Conservation (phyloP, 2,113 vertebrate genomes). For the Neolamprologus tretocephalus region DNA sequence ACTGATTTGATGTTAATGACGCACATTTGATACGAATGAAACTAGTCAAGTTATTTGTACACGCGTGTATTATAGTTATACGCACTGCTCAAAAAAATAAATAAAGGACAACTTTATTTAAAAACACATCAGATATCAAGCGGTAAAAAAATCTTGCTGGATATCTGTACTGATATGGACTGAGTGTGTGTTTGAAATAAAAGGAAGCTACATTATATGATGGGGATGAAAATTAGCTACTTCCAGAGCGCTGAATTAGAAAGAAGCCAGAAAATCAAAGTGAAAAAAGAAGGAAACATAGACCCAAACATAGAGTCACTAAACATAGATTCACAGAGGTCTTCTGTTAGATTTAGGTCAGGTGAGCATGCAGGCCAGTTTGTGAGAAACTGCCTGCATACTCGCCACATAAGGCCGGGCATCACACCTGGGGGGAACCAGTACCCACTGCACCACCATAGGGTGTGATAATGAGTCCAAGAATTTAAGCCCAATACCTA, state of each 20-base stretch:
- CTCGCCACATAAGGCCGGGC: background rate
- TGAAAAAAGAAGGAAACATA: background rate
- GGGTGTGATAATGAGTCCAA: background rate
- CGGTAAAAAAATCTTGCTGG: background rate
- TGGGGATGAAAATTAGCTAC: fast-evolving
- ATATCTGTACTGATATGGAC: fast-evolving
- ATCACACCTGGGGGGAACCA: background rate
- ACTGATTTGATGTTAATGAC: background rate
- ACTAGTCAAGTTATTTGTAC: background rate
- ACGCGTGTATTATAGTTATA: background rate
- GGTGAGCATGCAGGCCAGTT: background rate
- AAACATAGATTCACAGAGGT: background rate
- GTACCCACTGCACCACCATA: background rate
- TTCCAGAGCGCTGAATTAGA: background rate
- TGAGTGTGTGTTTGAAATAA: background rate
- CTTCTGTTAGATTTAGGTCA: background rate
- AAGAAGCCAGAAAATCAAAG: background rate
- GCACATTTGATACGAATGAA: background rate
- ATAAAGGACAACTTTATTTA: background rate
- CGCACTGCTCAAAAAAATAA: background rate
- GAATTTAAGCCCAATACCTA: background rate
- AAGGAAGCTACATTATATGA: background rate
- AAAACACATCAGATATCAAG: background rate
- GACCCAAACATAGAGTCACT: background rate
- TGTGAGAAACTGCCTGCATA: background rate